Percentiles rank a stretch among this genome's conserved stretches.
phyloP scores from a whole-genome alignment of 2,113 vertebrate genomes.

The Lanius collurio region DNA sequence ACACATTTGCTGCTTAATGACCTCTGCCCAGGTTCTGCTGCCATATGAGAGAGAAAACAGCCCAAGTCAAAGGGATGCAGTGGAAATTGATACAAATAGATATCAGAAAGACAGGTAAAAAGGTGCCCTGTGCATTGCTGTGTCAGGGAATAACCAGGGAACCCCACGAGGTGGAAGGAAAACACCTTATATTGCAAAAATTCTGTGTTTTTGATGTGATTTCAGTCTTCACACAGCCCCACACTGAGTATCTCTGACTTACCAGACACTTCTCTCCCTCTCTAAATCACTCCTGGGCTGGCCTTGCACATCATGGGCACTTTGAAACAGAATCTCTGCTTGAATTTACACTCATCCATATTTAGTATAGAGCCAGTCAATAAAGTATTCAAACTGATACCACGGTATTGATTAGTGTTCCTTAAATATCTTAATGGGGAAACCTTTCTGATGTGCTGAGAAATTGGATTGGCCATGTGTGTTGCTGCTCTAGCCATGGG shows the following conservation, averaged over 20 bases:
- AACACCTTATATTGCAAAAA: neutral
- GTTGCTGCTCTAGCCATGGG: neutral
- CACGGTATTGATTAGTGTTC: neutral
- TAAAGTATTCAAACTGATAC: neutral
- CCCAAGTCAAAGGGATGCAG: neutral
- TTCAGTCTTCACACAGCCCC: neutral
- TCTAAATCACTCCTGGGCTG: neutral
- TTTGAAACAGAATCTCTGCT: neutral
- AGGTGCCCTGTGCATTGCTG: rapidly evolving
- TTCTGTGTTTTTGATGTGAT: rapidly evolving
- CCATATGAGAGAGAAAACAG: neutral
- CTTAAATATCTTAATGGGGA: neutral
- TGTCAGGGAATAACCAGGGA: neutral
- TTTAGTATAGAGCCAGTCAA: neutral
- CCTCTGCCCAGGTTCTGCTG: slow-evolving; percentile 10
- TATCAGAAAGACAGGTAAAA: neutral
- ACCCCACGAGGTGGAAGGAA: neutral
- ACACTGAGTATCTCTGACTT: rapidly evolving
- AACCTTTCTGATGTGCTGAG: neutral
- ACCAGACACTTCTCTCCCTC: neutral
- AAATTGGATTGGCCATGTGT: neutral
- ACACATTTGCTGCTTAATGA: neutral
- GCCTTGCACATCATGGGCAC: neutral
- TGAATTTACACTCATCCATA: neutral
- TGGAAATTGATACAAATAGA: neutral